These are phyloP conservation scores for Tholera decimalis DNA, from an alignment of 2,888 invertebrate genomes.

Conservation along the genomic window DNA sequence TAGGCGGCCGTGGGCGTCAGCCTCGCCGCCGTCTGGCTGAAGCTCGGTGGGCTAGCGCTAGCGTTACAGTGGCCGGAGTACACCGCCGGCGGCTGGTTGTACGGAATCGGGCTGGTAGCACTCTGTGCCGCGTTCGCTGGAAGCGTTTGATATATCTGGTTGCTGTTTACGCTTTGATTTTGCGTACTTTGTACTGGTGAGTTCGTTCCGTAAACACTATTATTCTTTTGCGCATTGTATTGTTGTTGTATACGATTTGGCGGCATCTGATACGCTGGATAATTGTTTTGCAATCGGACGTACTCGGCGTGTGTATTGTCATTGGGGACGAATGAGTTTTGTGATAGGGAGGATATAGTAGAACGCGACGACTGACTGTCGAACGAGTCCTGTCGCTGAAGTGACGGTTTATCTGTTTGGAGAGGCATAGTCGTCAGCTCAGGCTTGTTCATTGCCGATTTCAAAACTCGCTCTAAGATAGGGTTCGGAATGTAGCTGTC, in stretches of 20 bases:
- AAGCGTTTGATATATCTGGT: constrained; percentile 84
- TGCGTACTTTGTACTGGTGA: constrained; percentile 75
- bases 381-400: constrained; percentile 89
- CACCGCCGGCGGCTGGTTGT: constrained; percentile 83
- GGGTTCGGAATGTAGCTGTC: constrained; percentile 98
- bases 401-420: constrained; percentile 87
- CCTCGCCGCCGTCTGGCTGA: constrained; percentile 83
- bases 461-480: constrained; percentile 96
- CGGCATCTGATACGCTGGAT: constrained; percentile 82
- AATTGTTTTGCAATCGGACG: constrained; percentile 81
- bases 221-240: constrained; percentile 80
- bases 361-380: constrained; percentile 90
- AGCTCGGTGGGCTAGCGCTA: constrained; percentile 76
- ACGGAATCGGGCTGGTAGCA: constrained; percentile 81
- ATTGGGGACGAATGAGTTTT: constrained; percentile 81
- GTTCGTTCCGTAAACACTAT: constrained; percentile 79
- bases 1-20: constrained; percentile 82
- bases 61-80: constrained; percentile 80
- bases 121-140: constrained; percentile 78
- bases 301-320: constrained; percentile 84
- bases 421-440: constrained; percentile 90
- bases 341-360: constrained; percentile 88
- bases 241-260: constrained; percentile 83
- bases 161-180: constrained; percentile 74
- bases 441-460: constrained; percentile 95